Evolutionary conservation across 2,888 invertebrate species (phyloP).

Genomic region (Ophraella communa): DNA sequence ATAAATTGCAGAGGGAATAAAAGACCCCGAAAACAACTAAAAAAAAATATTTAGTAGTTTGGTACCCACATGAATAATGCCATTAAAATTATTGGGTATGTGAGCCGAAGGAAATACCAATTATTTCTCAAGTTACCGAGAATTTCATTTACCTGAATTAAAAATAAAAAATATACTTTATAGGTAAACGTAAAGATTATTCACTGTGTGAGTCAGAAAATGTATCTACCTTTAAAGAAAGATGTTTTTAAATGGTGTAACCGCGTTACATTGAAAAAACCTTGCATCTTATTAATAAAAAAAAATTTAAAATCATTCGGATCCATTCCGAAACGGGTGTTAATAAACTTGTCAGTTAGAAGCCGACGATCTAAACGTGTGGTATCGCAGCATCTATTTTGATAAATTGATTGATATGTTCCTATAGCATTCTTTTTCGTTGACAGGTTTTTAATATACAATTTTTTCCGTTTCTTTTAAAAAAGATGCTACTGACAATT

Average conservation of each 20-base stretch:
- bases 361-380: constrained; percentile 9
- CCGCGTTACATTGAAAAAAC: not conserved
- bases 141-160: not conserved
- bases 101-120: constrained; percentile 23
- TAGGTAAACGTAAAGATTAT: not conserved
- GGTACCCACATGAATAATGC: constrained; percentile 20
- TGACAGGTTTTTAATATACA: not conserved
- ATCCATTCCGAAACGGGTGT: too few species aligned
- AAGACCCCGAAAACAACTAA: not conserved
- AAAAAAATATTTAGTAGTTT: constrained; percentile 4
- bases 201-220: not conserved
- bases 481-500: too few species aligned
- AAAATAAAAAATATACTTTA: too few species aligned
- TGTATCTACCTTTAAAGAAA: not conserved
- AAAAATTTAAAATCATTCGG: constrained; percentile 7
- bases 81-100: constrained; percentile 20
- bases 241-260: not conserved
- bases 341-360: constrained; percentile 24
- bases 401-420: constrained; percentile 23
- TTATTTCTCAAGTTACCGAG: constrained; percentile 23
- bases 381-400: constrained; percentile 12
- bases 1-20: constrained; percentile 6
- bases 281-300: not conserved
- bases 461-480: not conserved
- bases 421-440: not conserved